Evolutionary conservation across 2,888 invertebrate species (phyloP).

Genomic region (Tetheella fluctuosa): DNA sequence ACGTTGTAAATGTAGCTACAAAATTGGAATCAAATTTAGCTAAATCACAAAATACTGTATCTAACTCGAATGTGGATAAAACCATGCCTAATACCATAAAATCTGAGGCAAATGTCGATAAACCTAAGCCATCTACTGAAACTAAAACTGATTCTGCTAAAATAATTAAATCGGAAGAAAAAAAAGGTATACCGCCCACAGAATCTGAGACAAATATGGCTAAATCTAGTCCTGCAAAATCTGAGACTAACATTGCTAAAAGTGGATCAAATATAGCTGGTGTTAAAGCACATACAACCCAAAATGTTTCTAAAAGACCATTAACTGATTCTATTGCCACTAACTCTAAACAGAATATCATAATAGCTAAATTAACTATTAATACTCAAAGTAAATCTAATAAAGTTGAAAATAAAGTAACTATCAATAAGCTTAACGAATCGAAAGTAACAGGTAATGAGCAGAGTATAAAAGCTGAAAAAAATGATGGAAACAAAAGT

Average conservation of each 20-base stretch:
- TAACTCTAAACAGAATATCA: too few species aligned
- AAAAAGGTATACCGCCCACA: not conserved
- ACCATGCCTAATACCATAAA: not conserved
- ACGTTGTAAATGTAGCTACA: not conserved
- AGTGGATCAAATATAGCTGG: not conserved
- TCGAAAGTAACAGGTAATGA: not conserved
- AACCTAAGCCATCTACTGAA: constrained; percentile 5
- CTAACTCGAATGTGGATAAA: not conserved
- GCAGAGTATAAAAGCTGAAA: constrained; percentile 14
- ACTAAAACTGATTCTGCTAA: not conserved
- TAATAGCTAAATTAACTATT: constrained; percentile 10
- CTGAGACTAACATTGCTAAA: not conserved
- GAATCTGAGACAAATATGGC: constrained; percentile 7
- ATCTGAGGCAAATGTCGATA: constrained; percentile 11
- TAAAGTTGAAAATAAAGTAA: constrained; percentile 13
- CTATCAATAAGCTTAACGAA: constrained; percentile 5
- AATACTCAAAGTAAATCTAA: constrained; percentile 9
- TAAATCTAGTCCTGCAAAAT: not conserved
- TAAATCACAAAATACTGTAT: constrained; percentile 1
- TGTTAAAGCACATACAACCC: constrained; percentile 14
- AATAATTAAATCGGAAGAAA: not conserved
- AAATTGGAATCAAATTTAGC: constrained; percentile 15
- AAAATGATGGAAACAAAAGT: constrained; percentile 26
- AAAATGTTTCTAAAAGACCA: constrained; percentile 11
- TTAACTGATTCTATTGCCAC: constrained; percentile 5